Evolutionary conservation across 2,888 invertebrate genomes (phyloP), one percentile per base, ranked within the genome.

Genomic region (Lepeophtheirus nordmannii): DNA sequence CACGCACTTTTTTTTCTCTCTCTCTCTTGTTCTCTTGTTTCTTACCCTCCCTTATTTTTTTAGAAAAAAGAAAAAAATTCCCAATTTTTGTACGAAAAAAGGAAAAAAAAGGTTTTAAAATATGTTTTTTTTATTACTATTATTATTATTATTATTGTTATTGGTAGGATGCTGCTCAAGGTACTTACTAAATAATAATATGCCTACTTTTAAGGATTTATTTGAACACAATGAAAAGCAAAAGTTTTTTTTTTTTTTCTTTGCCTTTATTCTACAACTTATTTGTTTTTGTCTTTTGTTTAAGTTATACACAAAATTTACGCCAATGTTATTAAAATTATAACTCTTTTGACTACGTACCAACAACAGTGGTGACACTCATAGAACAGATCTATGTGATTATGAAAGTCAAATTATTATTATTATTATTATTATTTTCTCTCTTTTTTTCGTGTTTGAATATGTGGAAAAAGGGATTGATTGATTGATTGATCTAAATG

Each of bases 371-470:
- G 30, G 7, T 8, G 53, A 5, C 53, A 46, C 8, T 5, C 8
- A 30, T 7, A 30, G 2, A 30, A n/a, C n/a, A n/a, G n/a, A n/a
- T n/a, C n/a, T n/a, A n/a, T n/a, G n/a, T n/a, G n/a, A n/a, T n/a
- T 30, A 30, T 30, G 30, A 30, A 5, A 46, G 53, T 8, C 53
- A 46, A 5, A n/a, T 17, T 2, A 17, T n/a, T 46, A 46, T 46
- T 2, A 17, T n/a, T 46, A 46, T 46, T 14, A n/a, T 14, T 46
- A 46, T n/a, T 30, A 30, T 7, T 30, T 30, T 30, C 14, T 46
- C 53, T 46, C 53, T 46, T 17, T 46, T 46, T 46, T 46, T 46
- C 17, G 53, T 46, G 53, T 46, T 46, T 46, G 53, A 46, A 46
- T 46, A 46, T 46, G 53, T 46, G 53, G 53, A 46, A 46, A 14